Base-by-base conservation (phyloP, 2,888 invertebrate genomes). In the Caenorhabditis sp. region DNA sequence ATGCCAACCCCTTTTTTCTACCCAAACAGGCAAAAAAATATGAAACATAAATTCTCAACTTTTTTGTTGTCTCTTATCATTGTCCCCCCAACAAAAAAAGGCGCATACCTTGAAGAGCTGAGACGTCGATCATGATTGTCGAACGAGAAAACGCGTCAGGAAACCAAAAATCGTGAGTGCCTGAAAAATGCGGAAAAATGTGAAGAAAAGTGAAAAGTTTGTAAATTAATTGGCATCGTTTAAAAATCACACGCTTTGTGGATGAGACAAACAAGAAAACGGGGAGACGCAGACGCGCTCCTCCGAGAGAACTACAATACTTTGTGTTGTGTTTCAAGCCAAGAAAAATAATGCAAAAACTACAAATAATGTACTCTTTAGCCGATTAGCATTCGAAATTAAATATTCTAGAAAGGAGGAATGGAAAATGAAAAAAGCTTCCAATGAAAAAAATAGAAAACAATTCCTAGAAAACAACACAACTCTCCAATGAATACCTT, bases 81-180 rank as follows among this genome's bases (percentile, higher is more conserved):
- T 21, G 4, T 23, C 21, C 3, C 8, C 10, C 5, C 5, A 4
- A 6, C 10, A 8, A 60, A n/a, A n/a, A n/a, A n/a, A n/a, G n/a
- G n/a, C n/a, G n/a, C 66, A 53, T 63, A 71, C 71, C 71, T 67
- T 70, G 66, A 12, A 71, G 61, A 49, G 71, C 49, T 36, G 71
- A 71, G 43, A 71, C 62, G 67, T 71, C 71, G 63, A 71, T 71
- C 71, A 71, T 71, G 51, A 12, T 51, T 51, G 21, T 12, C n/a
- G n/a, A n/a, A n/a, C n/a, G n/a, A n/a, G n/a, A n/a, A 3, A 10
- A n/a, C 10, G 21, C 51, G 21, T 51, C 51, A 23, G 21, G 5
- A 51, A 43, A 43, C 43, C 43, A 43, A 43, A 23, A 17, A 23
- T 51, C 51, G 23, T 21, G 21, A 51, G 51, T 31, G 5, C 10